phyloP scores from a whole-genome alignment of 2,113 vertebrate genomes.

The Polyodon spathula region DNA sequence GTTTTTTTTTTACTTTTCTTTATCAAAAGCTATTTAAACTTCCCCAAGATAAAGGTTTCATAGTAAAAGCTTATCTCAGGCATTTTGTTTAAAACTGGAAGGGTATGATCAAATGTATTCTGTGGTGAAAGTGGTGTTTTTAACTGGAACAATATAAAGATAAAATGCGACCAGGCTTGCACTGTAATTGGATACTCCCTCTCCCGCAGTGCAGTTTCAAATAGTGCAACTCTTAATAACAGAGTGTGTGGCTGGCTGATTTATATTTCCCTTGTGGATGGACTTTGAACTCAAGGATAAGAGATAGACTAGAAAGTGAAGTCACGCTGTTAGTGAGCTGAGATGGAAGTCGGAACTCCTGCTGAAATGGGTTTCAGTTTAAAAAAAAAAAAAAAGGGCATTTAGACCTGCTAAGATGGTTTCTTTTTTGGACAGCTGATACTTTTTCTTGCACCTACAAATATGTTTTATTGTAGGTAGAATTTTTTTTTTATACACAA shows the following conservation, averaged over 20 bases:
- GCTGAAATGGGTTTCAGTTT: too few relatives aligned
- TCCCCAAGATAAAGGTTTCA: constrained; percentile 53
- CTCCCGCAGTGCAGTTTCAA: constrained; percentile 31
- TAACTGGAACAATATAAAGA: constrained; percentile 31
- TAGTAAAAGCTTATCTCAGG: constrained; percentile 45
- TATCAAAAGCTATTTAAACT: constrained; percentile 44
- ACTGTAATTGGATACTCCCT: constrained; percentile 40
- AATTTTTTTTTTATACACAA: too few relatives aligned
- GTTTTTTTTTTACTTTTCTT: constrained; percentile 44
- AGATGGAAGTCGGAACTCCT: too few relatives aligned
- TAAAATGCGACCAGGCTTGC: constrained; percentile 28
- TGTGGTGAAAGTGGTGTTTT: constrained; percentile 20
- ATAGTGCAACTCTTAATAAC: constrained; percentile 38
- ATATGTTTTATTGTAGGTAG: too few relatives aligned
- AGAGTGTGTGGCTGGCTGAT: constrained; percentile 37
- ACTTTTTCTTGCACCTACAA: too few relatives aligned
- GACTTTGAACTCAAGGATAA: constrained; percentile 36
- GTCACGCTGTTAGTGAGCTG: too few relatives aligned
- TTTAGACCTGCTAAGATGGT: too few relatives aligned
- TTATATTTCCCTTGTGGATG: constrained; percentile 40
- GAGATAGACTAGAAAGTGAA: constrained; percentile 33
- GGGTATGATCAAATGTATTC: constrained; percentile 28
- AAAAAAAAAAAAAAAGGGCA: too few relatives aligned
- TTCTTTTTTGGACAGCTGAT: too few relatives aligned
- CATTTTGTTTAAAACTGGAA: constrained; percentile 35